Evolutionary conservation across 2,113 vertebrate genomes (phyloP), one percentile per base, ranked within the genome.

Genomic region (Malaclemys terrapin): DNA sequence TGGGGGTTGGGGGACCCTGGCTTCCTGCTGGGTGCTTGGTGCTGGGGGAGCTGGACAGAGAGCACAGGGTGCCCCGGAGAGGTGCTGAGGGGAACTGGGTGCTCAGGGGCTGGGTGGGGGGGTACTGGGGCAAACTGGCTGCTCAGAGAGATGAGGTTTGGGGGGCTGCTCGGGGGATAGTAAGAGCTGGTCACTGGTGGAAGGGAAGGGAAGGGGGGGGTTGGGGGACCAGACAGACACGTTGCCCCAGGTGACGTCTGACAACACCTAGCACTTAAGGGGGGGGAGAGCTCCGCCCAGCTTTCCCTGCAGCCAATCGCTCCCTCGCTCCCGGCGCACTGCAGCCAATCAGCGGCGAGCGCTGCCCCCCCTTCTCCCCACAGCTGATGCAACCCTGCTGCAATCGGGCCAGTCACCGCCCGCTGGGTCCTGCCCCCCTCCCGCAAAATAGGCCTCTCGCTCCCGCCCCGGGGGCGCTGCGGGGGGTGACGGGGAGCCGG

Each of bases 341-440:
- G 62, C n/a, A 49, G 57, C 81, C 81, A 84, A 83, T 88, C 49
- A n/a, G 38, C 38, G 84, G 22, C n/a, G 38, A 13, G 27, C 47
- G 12, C 49, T 62, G 35, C 35, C n/a, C 24, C 13, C 49, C 1
- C n/a, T 13, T 54, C 79, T 65, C 47, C 31, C 62, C 62, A 49
- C 65, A 89, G 95, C 93, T 95, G 95, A 95, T 95, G 95, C 93
- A 95, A 95, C 72, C 52, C 24, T 88, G 87, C 24, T 88, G 95
- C 90, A 95, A 95, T 92, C 52, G 2, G 10, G 9, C 62, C 20
- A 29, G 54, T 82, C 29, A 76, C 87, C 29, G 20, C 27, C 10
- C 47, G 29, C 38, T 19, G 47, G 50, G 19, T 7, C 10, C 13
- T 27, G 53, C 50, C 45, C 75, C 53, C 42, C 22, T 19, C 49